A percentile compares a stretch with the other conserved stretches of the same genome.
phyloP scores from a whole-genome alignment of 2,888 invertebrate genomes.

The Melipona beecheii region DNA sequence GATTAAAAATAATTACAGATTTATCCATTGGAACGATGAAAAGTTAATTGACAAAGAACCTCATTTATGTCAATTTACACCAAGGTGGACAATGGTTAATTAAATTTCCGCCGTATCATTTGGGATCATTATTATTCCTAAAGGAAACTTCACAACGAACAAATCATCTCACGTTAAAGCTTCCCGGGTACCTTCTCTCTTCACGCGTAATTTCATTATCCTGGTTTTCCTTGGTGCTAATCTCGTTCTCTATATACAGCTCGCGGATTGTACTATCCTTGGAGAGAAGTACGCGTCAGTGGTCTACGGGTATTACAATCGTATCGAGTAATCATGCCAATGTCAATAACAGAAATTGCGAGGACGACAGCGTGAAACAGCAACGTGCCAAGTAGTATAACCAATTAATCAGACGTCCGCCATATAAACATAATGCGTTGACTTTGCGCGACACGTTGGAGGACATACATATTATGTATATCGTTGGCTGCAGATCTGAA shows the following conservation, averaged over 20 bases:
- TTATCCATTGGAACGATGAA: neutral
- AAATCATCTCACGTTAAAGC: neutral
- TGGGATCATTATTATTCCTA: neutral
- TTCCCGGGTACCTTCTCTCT: conserved; percentile 1
- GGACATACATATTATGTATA: neutral
- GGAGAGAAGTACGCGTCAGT: conserved; percentile 33
- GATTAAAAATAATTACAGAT: neutral
- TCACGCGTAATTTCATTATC: conserved; percentile 44
- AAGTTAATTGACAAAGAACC: neutral
- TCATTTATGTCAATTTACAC: neutral
- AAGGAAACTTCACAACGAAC: neutral
- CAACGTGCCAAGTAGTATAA: neutral
- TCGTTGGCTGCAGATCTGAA: neutral
- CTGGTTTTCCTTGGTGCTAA: conserved; percentile 65
- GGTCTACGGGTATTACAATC: conserved; percentile 32
- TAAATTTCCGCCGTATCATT: neutral
- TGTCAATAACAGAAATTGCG: conserved; percentile 60
- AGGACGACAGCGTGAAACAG: neutral
- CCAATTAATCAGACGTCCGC: conserved; percentile 3
- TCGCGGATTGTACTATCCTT: conserved; percentile 52
- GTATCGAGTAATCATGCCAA: conserved; percentile 57
- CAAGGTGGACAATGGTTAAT: neutral
- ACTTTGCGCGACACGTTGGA: too few relatives aligned
- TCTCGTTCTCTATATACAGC: conserved; percentile 50
- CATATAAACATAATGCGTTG: neutral